A percentile compares a stretch with the other conserved stretches of the same genome.
phyloP scores from a whole-genome alignment of 2,888 invertebrate genomes.

The Caenorhabditis imperialis region DNA sequence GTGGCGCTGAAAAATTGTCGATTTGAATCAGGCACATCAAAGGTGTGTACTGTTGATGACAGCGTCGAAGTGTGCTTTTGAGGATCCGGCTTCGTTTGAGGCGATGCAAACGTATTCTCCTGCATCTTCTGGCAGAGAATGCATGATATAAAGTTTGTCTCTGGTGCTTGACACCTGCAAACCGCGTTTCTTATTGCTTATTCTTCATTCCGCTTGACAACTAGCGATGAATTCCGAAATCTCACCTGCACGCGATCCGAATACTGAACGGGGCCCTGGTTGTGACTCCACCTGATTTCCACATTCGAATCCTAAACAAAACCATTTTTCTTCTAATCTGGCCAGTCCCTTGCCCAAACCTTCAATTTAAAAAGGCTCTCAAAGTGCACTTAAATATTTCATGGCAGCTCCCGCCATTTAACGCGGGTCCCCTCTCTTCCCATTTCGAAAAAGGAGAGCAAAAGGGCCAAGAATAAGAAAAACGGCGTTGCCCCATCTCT shows the following conservation, averaged over 20 bases:
- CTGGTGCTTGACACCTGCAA: slow-evolving; percentile 67
- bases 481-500: slow-evolving; percentile 43
- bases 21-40: too few relatives aligned
- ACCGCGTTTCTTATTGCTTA: neutral
- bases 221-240: too few relatives aligned
- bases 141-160: slow-evolving; percentile 70
- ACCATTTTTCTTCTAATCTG: neutral
- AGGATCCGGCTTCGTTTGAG: slow-evolving; percentile 83
- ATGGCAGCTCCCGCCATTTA: slow-evolving; percentile 40
- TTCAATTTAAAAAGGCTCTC: slow-evolving; percentile 26
- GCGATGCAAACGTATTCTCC: slow-evolving; percentile 82
- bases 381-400: slow-evolving; percentile 61
- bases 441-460: slow-evolving; percentile 18
- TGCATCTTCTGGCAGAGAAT: slow-evolving; percentile 79
- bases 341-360: too few relatives aligned
- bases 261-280: slow-evolving; percentile 64
- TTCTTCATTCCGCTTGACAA: neutral
- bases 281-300: slow-evolving; percentile 69
- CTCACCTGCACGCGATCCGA: slow-evolving; percentile 55
- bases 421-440: slow-evolving; percentile 8
- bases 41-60: slow-evolving; percentile 79
- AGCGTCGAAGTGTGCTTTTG: slow-evolving; percentile 81
- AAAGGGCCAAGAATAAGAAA: slow-evolving; percentile 17
- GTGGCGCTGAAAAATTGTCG: slow-evolving; percentile 81
- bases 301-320: slow-evolving; percentile 68